Evolutionary conservation across 1,140 invertebrate species (phyloP), one percentile per base, ranked within the genome.

Genomic region (Neocloeon triangulifer): DNA sequence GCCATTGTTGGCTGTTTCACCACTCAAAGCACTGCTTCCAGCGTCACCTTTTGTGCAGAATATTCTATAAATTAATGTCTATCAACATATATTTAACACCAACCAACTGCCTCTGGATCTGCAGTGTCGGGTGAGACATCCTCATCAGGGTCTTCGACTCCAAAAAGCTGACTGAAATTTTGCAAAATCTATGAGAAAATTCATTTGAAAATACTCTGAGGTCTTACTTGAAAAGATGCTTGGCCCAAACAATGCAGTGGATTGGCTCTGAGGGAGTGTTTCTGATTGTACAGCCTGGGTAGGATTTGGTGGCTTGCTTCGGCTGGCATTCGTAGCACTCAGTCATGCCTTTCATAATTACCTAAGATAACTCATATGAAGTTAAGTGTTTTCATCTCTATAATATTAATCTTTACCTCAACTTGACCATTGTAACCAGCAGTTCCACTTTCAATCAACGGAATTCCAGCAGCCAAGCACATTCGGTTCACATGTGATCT

Each of bases 231-330:
- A 97, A 98, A 10, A 99, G 62, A 66, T 95, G 88, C 53, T 99
- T 99, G 0, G 89, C 80, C 95, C 95, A 99, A 3, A 98, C 88
- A 44, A 99, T 91, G 50, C 95, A 99, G 55, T 99, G 95, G 42
- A 99, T 94, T 0, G 88, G 82, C 51, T 97, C 91, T 9, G 89
- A 95, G n/a, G 95, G 95, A 4, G 95, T 99, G 48, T 99, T 99
- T 28, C 95, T 64, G 41, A 99, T 99, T 0, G 95, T 99, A 54
- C 95, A 99, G 2, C 88, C 86, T 2, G 95, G 91, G 56, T 76
- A 99, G 8, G 79, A 80, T 53, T 91, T 92, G 46, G 89, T 81
- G 26, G 73, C 62, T 19, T 80, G 69, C 55, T 92, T 89, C 1
- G 86, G 84, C 35, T 75, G 71, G 52, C 94, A 99, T 51, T 99